Percentiles rank a stretch among this genome's conserved stretches.
Conservation (phyloP, 1,140 invertebrate genomes). For the Zaprionus gabonicus region DNA sequence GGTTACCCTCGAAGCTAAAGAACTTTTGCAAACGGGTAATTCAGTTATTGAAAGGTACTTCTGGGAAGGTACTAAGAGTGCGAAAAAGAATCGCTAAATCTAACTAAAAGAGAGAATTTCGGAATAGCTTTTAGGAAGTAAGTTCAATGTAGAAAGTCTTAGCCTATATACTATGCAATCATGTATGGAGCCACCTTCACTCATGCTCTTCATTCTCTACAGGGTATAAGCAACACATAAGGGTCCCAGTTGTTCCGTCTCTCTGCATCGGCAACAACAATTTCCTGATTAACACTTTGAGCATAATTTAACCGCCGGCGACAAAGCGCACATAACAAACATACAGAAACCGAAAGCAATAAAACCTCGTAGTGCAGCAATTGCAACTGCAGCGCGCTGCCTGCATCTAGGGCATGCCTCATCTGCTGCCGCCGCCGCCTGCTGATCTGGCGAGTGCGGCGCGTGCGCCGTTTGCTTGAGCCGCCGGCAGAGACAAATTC, state of each 20-base stretch:
- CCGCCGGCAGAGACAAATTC: conserved; percentile 70
- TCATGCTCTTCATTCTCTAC: neutral
- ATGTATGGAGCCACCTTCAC: neutral
- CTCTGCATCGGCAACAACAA: conserved; percentile 47
- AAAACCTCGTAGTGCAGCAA: conserved; percentile 1
- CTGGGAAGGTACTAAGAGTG: neutral
- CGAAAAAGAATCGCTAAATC: too few species aligned
- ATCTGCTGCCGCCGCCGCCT: conserved; percentile 21
- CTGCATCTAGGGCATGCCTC: conserved; percentile 37
- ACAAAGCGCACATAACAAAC: conserved; percentile 74
- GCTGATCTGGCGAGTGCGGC: conserved; percentile 43
- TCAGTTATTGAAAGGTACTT: neutral
- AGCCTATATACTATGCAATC: neutral
- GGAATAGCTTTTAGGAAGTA: too few species aligned
- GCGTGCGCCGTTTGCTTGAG: conserved; percentile 58
- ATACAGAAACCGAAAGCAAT: conserved; percentile 28
- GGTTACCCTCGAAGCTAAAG: too few species aligned
- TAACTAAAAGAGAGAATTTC: too few species aligned
- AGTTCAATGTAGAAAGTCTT: too few species aligned
- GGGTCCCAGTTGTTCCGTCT: conserved; percentile 40
- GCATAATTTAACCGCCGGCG: conserved; percentile 79
- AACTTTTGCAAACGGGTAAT: too few species aligned
- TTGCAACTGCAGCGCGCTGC: conserved; percentile 11
- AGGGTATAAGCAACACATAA: conserved; percentile 53
- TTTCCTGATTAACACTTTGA: conserved; percentile 83